Conservation (phyloP, 2,113 vertebrate species). For the Collichthys lucidus region DNA sequence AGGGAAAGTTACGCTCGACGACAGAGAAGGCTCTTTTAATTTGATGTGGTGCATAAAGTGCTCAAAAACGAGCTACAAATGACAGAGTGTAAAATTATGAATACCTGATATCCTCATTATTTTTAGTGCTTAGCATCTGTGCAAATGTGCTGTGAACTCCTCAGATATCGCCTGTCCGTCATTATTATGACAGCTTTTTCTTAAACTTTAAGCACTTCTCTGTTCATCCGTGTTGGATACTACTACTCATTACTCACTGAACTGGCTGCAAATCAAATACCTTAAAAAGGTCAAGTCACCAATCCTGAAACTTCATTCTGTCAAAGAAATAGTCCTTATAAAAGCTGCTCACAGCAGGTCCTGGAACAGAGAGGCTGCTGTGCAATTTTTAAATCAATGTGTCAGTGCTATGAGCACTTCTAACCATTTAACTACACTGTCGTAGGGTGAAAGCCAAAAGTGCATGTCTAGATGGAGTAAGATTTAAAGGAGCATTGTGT, state of each 20-base stretch:
- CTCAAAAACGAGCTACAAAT: constrained; percentile 2
- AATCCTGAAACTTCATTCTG: neutral
- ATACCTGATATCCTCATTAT: constrained; percentile 41
- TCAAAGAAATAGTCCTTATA: neutral
- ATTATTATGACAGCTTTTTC: constrained; percentile 1
- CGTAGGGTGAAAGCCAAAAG: too few relatives aligned
- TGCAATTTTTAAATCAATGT: neutral
- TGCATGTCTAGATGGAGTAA: neutral
- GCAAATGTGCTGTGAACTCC: neutral
- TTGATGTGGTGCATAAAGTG: constrained; percentile 31
- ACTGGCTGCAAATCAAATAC: neutral
- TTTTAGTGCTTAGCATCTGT: neutral
- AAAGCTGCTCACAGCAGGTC: neutral
- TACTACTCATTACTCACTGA: neutral
- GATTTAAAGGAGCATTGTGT: too few relatives aligned
- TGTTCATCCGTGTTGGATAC: neutral
- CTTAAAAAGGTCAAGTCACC: neutral
- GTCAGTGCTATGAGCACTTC: neutral
- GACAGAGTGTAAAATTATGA: constrained; percentile 41
- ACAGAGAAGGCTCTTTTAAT: constrained; percentile 15
- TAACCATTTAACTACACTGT: neutral
- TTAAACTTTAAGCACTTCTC: neutral
- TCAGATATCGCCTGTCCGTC: constrained; percentile 10
- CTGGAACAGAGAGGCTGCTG: neutral
- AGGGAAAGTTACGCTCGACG: constrained; percentile 14